Evolutionary conservation across 2,888 invertebrate genomes (phyloP).

Genomic region (Agrochola circellaris): DNA sequence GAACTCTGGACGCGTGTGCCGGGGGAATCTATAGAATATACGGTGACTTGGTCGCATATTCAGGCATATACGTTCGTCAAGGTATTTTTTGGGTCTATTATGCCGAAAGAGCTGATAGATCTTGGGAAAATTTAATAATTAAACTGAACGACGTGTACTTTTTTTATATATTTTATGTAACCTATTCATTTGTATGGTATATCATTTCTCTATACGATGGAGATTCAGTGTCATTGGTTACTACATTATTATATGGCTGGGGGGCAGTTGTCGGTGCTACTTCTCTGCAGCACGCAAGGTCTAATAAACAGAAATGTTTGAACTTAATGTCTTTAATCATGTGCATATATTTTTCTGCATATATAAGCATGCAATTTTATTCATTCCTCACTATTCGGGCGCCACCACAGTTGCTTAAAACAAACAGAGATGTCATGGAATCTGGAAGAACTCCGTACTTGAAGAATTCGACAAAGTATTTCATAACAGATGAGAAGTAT

Average conservation of each 20-base stretch:
- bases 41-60: conserved; percentile 80
- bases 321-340: conserved; percentile 78
- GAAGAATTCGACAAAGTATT: conserved; percentile 72
- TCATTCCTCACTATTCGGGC: conserved; percentile 80
- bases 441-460: conserved; percentile 77
- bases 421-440: conserved; percentile 75
- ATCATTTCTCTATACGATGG: conserved; percentile 74
- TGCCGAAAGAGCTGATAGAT: conserved; percentile 73
- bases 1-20: conserved; percentile 79
- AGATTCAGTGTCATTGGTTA: conserved; percentile 65
- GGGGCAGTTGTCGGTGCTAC: conserved; percentile 79
- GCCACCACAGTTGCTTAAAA: conserved; percentile 76
- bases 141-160: conserved; percentile 77
- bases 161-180: conserved; percentile 79
- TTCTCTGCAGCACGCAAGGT: conserved; percentile 73
- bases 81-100: conserved; percentile 79
- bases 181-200: conserved; percentile 76
- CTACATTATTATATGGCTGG: conserved; percentile 77
- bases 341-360: conserved; percentile 78
- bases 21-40: conserved; percentile 82
- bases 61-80: conserved; percentile 80
- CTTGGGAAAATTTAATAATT: conserved; percentile 77
- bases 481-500: conserved; percentile 75
- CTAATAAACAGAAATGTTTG: conserved; percentile 79
- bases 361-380: conserved; percentile 80